Base-by-base conservation (phyloP, 1,140 invertebrate species). In the Lutraria rhynchaena region DNA sequence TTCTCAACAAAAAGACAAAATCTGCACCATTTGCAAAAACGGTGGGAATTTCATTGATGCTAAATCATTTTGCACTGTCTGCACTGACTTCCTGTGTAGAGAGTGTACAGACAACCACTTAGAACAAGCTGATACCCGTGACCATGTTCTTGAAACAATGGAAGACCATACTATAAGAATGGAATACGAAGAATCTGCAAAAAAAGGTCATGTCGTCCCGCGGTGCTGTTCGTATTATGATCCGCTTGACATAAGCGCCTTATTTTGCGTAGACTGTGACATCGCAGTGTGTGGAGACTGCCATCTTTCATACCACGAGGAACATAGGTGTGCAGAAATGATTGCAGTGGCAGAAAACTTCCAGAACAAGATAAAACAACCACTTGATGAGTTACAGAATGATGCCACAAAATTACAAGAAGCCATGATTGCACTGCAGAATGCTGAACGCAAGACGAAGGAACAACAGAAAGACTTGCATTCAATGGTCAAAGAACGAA, bases 201-300 rank as follows among this genome's bases (percentile, higher is more conserved):
- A 33, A 35, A 51, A 51, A 1, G 65, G 75, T 11, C 67, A 83
- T 27, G 82, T 86, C 5, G 70, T 88, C 49, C 73, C 81, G 22
- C 75, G 73, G 17, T 90, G 89, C 74, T 90, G 89, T 61, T 65
- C 82, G 4, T 78, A 80, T 37, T 90, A 89, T 49, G 89, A 90
- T 65, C 85, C 83, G n/a, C 82, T 86, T 22, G 89, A 90, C 67
- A 88, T 90, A 29, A 87, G 88, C 53, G 82, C 87, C 29, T 69
- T 87, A 74, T 90, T 86, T 53, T 90, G 89, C 81, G 85, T 90
- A 29, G 87, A 89, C 78, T 90, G 89, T 82, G 88, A 90, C 31
- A 84, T 85, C 51, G 78, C 85, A 3, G 69, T 88, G 33, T 90
- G 89, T 77, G 71, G 83, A 0, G 88, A 88, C 57, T 90, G 89